Conservation (phyloP, 1,140 invertebrate genomes). For the Lasaia peninsularis region DNA sequence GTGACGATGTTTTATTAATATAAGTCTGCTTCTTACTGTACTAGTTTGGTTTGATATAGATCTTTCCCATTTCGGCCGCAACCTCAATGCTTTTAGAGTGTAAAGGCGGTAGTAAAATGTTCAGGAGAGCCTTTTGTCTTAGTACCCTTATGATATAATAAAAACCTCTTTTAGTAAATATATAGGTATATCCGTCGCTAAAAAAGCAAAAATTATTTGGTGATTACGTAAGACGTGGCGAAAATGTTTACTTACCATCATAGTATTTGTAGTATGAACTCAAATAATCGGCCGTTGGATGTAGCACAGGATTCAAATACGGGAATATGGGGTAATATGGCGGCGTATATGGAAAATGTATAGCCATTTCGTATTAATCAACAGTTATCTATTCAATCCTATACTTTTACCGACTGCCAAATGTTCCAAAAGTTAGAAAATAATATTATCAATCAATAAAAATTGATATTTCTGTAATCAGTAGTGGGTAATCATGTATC, state of each 20-base stretch:
- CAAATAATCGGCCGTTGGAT: slow-evolving; percentile 45
- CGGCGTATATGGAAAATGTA: slow-evolving; percentile 20
- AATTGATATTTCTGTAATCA: slow-evolving; percentile 8
- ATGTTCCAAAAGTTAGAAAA: background rate
- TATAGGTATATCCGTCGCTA: no score
- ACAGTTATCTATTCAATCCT: slow-evolving; percentile 15
- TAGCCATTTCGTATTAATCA: slow-evolving; percentile 26
- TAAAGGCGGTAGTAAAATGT: no score
- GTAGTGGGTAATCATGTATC: background rate
- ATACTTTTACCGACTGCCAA: background rate
- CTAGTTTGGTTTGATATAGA: no score
- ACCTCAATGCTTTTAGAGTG: no score
- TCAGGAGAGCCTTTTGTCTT: no score
- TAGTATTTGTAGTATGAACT: slow-evolving; percentile 54
- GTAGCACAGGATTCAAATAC: slow-evolving; percentile 43
- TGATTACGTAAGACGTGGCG: background rate
- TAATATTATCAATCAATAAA: slow-evolving; percentile 11
- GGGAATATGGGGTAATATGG: slow-evolving; percentile 42
- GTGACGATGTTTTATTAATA: no score
- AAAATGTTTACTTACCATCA: slow-evolving; percentile 50
- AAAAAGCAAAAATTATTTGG: no score
- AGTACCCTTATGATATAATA: no score
- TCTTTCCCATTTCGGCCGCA: no score
- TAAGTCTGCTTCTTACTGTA: no score
- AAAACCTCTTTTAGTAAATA: no score